Conservation (phyloP, 2,888 invertebrate genomes). For the Beris morrisii region DNA sequence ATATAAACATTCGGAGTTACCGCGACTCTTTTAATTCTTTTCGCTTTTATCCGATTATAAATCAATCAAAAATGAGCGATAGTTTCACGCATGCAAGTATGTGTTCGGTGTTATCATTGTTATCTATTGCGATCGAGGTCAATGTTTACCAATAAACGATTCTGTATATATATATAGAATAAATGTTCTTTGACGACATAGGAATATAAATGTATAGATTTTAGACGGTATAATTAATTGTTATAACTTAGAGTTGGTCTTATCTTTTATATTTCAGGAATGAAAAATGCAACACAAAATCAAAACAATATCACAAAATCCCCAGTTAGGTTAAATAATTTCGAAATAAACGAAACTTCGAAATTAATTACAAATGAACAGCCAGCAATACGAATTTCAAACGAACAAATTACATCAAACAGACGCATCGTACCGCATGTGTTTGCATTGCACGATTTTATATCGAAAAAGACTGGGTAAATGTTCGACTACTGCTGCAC, state of each 20-base stretch:
- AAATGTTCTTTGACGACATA: no score
- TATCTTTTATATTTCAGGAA: conserved; percentile 24
- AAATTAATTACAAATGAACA: conserved; percentile 31
- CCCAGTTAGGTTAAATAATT: conserved; percentile 23
- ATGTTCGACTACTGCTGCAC: neutral
- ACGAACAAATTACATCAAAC: conserved; percentile 31
- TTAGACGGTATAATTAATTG: neutral
- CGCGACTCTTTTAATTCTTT: no score
- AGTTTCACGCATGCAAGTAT: no score
- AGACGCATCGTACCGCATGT: conserved; percentile 67
- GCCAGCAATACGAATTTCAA: conserved; percentile 17
- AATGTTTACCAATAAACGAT: no score
- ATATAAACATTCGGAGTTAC: no score
- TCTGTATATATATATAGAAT: no score
- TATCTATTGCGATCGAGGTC: no score
- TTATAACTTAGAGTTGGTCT: no score
- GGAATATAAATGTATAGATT: no score
- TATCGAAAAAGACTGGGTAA: conserved; percentile 81
- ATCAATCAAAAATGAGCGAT: no score
- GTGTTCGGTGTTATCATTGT: no score
- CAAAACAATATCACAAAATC: conserved; percentile 35
- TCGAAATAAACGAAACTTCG: conserved; percentile 27
- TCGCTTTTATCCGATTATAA: no score
- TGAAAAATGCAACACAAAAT: conserved; percentile 39
- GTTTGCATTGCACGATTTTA: conserved; percentile 84